Evolutionary conservation across 1,140 invertebrate genomes (phyloP).

Genomic region (Drosophila bocqueti): DNA sequence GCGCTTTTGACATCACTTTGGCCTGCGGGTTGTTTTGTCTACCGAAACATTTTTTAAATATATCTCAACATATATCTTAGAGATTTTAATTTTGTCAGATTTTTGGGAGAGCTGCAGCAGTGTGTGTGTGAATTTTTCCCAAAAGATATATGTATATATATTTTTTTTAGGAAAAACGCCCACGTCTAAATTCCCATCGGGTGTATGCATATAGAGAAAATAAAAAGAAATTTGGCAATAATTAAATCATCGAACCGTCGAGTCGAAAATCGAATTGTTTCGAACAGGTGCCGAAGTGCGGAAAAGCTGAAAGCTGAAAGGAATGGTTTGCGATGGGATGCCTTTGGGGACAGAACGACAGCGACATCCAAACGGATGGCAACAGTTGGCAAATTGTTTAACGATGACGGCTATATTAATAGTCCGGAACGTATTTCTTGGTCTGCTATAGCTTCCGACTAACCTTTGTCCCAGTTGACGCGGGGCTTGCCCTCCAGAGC

Average conservation of each 20-base stretch:
- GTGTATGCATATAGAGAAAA: constrained; percentile 36
- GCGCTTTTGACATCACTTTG: constrained; percentile 71
- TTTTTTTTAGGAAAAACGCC: constrained; percentile 52
- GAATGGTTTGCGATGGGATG: constrained; percentile 7
- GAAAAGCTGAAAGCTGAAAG: constrained; percentile 42
- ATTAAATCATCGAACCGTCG: constrained; percentile 77
- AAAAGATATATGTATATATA: constrained; percentile 24
- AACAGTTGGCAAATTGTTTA: constrained; percentile 62
- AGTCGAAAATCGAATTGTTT: constrained; percentile 77
- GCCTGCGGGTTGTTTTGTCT: constrained; percentile 64
- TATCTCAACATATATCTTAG: constrained; percentile 10
- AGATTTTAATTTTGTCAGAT: constrained; percentile 52
- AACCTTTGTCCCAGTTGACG: constrained; percentile 95
- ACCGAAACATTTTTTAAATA: constrained; percentile 43
- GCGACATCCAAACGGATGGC: constrained; percentile 61
- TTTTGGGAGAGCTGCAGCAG: constrained; percentile 3
- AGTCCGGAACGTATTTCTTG: neutral
- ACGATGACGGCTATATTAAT: constrained; percentile 48
- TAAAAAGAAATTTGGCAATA: constrained; percentile 59
- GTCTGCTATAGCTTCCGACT: constrained; percentile 25
- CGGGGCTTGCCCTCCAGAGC: constrained; percentile 95
- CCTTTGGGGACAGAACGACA: constrained; percentile 48
- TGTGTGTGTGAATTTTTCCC: constrained; percentile 33
- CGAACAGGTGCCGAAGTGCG: constrained; percentile 69
- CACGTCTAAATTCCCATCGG: constrained; percentile 44